These are phyloP conservation scores for Eupithecia dodoneata DNA, from an alignment of 2,888 invertebrate species.

Conservation along the genomic window DNA sequence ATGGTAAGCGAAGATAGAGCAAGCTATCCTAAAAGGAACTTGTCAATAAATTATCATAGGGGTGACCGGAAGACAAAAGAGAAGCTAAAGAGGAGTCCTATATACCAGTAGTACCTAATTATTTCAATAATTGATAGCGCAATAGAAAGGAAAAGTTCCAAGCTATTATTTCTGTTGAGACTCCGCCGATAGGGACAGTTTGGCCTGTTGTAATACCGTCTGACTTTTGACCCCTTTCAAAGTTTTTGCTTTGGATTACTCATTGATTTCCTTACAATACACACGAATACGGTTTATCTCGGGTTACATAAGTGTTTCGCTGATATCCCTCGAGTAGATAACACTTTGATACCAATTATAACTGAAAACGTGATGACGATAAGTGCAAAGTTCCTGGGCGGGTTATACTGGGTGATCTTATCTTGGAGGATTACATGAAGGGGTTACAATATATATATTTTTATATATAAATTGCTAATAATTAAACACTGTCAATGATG, in stretches of 20 bases:
- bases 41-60: background rate
- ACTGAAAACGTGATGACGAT: constrained; percentile 2
- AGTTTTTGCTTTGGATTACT: constrained; percentile 2
- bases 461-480: too few relatives aligned
- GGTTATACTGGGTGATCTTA: background rate
- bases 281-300: constrained; percentile 28
- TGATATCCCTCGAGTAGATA: constrained; percentile 31
- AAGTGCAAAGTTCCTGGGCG: background rate
- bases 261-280: constrained; percentile 25
- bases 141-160: background rate
- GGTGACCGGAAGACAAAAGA: background rate
- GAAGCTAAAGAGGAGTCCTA: background rate
- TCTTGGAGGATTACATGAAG: background rate
- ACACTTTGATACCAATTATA: constrained; percentile 19
- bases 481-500: too few relatives aligned
- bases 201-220: background rate
- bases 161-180: background rate
- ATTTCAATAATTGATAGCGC: background rate
- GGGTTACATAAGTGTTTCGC: constrained; percentile 36
- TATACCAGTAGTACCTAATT: background rate
- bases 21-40: background rate
- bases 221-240: background rate
- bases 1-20: background rate
- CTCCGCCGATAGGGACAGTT: background rate
- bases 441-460: background rate